phyloP scores from a whole-genome alignment of 2,113 vertebrate genomes.

The Montifringilla adamsi region DNA sequence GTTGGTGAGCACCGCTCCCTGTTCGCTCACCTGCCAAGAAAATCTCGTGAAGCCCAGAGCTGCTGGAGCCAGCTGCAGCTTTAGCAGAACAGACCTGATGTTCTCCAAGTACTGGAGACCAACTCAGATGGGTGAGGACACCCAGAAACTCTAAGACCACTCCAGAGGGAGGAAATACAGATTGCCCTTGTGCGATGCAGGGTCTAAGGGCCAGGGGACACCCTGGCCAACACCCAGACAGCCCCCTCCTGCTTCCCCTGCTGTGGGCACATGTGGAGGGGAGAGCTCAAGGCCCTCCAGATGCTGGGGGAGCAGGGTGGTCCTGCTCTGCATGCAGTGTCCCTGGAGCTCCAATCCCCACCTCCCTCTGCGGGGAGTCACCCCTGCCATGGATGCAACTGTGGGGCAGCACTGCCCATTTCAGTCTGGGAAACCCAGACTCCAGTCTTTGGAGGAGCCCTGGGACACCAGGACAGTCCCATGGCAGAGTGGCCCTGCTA shows the following conservation, averaged over 20 bases:
- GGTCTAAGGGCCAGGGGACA: not conserved
- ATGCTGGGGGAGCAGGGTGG: not conserved
- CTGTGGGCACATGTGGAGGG: not conserved
- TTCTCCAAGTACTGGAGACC: not conserved
- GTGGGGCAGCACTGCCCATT: not conserved
- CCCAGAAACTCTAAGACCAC: not conserved
- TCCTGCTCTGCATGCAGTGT: not conserved
- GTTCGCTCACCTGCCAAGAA: constrained; percentile 81
- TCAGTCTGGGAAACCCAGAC: not conserved
- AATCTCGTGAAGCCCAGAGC: not conserved
- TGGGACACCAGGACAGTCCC: not conserved
- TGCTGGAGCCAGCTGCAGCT: not conserved
- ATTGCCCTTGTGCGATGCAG: fast-evolving
- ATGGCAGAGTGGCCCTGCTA: not conserved
- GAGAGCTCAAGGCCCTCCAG: not conserved
- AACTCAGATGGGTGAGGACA: not conserved
- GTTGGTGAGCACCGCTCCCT: constrained; percentile 86
- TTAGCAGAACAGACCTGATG: not conserved
- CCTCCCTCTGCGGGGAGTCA: not conserved
- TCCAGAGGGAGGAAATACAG: not conserved
- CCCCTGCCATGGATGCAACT: not conserved
- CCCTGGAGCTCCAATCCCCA: not conserved
- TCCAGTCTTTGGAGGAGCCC: not conserved
- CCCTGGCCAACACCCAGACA: not conserved
- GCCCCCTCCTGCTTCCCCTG: not conserved